Evolutionary conservation across 2,888 invertebrate species (phyloP).

Genomic region (Carterocephalus palaemon): DNA sequence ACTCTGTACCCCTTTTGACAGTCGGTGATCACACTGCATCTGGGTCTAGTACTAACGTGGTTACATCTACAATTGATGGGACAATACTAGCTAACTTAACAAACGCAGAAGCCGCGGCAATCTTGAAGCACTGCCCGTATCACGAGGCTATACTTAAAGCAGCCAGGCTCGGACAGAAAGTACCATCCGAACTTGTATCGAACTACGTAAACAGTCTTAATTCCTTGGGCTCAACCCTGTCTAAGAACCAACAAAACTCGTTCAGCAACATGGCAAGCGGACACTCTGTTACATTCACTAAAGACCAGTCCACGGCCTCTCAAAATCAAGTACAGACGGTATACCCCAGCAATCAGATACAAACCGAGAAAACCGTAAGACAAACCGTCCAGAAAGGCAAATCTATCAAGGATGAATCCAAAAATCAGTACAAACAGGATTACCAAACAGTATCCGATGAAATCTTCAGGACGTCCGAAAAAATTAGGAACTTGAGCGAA

Average conservation of each 20-base stretch:
- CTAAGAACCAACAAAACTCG: constrained; percentile 59
- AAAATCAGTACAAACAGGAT: constrained; percentile 51
- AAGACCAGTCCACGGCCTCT: constrained; percentile 55
- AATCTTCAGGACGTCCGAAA: constrained; percentile 64
- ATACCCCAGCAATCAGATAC: constrained; percentile 46
- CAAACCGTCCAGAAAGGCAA: constrained; percentile 51
- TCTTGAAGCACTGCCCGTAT: constrained; percentile 73
- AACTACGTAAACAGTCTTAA: constrained; percentile 76
- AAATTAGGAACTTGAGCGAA: constrained; percentile 60
- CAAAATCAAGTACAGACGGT: constrained; percentile 56
- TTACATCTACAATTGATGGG: constrained; percentile 66
- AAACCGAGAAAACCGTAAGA: constrained; percentile 44
- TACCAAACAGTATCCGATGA: constrained; percentile 58
- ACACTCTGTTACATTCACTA: constrained; percentile 49
- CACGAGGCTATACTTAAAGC: constrained; percentile 74
- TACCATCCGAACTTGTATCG: constrained; percentile 70
- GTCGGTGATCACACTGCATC: constrained; percentile 74
- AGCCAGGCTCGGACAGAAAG: constrained; percentile 59
- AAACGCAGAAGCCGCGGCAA: constrained; percentile 66
- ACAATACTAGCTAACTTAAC: constrained; percentile 59
- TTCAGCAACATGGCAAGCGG: constrained; percentile 49
- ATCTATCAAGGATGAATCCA: constrained; percentile 47
- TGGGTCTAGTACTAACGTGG: constrained; percentile 56
- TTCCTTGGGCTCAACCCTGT: constrained; percentile 71
- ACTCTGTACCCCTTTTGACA: constrained; percentile 69